Evolutionary conservation across 2,797 vertebrate species (phyloP).

Genomic region (Arvicola amphibius): DNA sequence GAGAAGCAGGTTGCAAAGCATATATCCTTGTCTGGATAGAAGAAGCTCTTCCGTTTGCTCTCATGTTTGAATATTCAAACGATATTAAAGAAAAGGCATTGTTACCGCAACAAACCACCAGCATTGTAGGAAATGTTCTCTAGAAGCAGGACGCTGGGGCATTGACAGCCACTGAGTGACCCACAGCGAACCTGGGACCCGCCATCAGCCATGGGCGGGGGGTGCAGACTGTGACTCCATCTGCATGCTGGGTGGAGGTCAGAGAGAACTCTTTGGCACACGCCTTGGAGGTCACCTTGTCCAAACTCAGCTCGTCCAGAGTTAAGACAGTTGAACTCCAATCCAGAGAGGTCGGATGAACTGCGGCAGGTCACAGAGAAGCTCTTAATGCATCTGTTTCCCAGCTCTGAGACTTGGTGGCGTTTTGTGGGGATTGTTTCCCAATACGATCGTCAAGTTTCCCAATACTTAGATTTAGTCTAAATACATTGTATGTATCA

Average conservation of each 20-base stretch:
- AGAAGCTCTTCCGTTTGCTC: not conserved
- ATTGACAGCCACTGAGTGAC: not conserved
- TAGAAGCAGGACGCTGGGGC: not conserved
- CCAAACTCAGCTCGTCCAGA: not conserved
- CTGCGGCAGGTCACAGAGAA: not conserved
- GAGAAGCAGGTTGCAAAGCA: not conserved
- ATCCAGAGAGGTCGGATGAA: slow-evolving; percentile 1
- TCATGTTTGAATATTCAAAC: slow-evolving; percentile 44
- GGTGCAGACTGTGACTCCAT: not conserved
- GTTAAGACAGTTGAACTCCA: slow-evolving; percentile 16
- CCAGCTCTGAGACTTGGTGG: not conserved
- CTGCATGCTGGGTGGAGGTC: slow-evolving; percentile 32
- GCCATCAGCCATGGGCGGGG: not conserved
- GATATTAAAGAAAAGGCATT: slow-evolving; percentile 11
- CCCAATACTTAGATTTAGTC: not conserved
- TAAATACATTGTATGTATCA: not conserved
- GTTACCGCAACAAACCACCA: not conserved
- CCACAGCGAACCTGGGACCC: too few species aligned
- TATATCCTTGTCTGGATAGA: not conserved
- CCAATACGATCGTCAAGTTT: not conserved
- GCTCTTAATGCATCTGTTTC: not conserved
- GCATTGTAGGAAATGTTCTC: not conserved
- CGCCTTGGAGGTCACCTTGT: not conserved
- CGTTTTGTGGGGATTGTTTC: slow-evolving; percentile 13
- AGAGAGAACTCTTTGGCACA: not conserved